phyloP scores from a whole-genome alignment of 2,797 vertebrate species.

The Rhinoraja longicauda region DNA sequence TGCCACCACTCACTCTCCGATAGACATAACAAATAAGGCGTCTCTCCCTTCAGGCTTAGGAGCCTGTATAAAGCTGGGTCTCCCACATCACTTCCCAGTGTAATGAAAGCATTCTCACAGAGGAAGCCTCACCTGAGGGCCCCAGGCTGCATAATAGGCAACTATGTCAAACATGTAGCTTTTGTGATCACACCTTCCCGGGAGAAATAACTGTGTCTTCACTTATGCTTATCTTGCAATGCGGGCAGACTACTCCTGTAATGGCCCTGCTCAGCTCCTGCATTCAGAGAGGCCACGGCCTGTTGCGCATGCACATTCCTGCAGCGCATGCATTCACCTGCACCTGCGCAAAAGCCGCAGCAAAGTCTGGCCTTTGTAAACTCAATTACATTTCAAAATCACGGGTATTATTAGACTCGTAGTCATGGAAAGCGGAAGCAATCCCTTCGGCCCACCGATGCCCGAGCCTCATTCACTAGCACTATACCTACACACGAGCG shows the following conservation, averaged over 20 bases:
- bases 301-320: not conserved
- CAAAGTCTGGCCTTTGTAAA: not conserved
- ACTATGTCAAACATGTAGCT: constrained; percentile 21
- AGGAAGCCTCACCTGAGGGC: not conserved
- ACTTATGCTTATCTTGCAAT: not conserved
- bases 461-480: too few species aligned
- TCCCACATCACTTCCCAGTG: constrained; percentile 15
- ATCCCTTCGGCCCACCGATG: too few species aligned
- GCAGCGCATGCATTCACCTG: not conserved
- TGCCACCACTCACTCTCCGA: not conserved
- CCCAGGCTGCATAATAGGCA: not conserved
- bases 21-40: constrained; percentile 28
- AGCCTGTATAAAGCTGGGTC: not conserved
- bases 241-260: not conserved
- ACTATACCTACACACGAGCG: too few species aligned
- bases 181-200: not conserved
- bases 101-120: too few species aligned
- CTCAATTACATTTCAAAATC: not conserved
- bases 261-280: not conserved
- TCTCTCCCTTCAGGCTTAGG: not conserved
- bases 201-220: constrained; percentile 9
- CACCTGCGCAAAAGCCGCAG: not conserved
- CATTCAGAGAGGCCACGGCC: not conserved
- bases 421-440: not conserved
- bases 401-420: not conserved